Conservation (phyloP, 2,888 invertebrate species). For the Neoitamus cyanurus region DNA sequence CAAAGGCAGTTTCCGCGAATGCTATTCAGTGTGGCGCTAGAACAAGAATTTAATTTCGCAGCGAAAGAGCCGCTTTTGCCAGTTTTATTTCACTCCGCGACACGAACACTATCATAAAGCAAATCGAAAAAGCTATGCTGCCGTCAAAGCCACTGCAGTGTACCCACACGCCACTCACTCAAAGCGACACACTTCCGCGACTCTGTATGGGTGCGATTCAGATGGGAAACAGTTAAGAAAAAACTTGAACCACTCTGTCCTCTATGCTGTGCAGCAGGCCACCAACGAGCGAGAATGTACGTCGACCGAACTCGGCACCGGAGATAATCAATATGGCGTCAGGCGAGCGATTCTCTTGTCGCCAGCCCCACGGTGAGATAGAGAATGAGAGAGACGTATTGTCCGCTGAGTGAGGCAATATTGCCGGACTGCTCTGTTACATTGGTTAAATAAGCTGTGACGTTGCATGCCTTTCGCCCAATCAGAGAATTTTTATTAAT, state of each 20-base stretch:
- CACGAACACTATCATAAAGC: background rate
- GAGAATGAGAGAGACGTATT: background rate
- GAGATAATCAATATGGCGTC: slow-evolving; percentile 43
- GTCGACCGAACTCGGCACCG: slow-evolving; percentile 34
- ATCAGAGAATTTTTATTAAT: background rate
- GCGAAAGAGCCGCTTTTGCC: background rate
- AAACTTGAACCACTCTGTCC: slow-evolving; percentile 6
- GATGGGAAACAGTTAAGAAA: background rate
- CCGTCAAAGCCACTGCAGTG: background rate
- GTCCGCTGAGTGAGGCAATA: background rate
- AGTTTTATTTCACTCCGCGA: background rate
- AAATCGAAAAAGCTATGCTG: background rate
- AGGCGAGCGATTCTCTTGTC: background rate
- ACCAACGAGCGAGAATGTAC: background rate
- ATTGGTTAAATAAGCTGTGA: background rate
- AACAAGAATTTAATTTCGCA: background rate
- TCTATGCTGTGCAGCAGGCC: background rate
- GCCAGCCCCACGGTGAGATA: background rate
- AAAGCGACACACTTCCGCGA: background rate
- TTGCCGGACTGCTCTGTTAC: background rate
- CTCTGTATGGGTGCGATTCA: background rate
- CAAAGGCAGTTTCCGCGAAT: background rate
- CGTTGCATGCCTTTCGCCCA: background rate
- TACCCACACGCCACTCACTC: background rate
- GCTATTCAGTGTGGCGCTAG: background rate